Base-by-base conservation (phyloP, 2,888 invertebrate genomes). In the Heliconius aoede region DNA sequence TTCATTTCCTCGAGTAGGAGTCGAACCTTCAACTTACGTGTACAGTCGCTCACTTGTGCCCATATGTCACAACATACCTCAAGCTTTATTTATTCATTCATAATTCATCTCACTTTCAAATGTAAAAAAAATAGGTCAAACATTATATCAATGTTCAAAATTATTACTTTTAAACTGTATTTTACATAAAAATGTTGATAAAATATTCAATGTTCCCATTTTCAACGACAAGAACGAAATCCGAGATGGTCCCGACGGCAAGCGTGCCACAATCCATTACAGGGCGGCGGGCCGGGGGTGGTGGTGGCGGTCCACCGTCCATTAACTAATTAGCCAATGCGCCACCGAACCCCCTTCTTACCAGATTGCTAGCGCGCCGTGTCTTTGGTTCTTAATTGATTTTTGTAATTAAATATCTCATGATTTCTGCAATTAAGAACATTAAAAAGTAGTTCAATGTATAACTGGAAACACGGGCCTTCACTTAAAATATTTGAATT, bases 251-350 rank as follows among this genome's bases (percentile, higher is more conserved):
- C 83, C 84, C 81, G 74, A 84, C 82, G 84, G 81, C 85, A 87
- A 86, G 93, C 93, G 93, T 93, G 93, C 90, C 85, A 85, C 90
- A 88, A 91, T 91, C 92, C 93, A 93, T 94, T 94, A 93, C 86
- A 83, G 81, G 80, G 80, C 72, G 69, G 79, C 76, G 80, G 82
- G 84, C 80, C 81, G 83, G 80, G 81, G 84, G 80, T 81, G 83
- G 80, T 81, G 82, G 79, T 84, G 84, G 86, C 84, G 82, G 82
- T 82, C 84, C 77, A 80, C 79, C 79, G 79, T 90, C 94, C 94
- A 94, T 94, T 94, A 94, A 89, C 89, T 94, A 94, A 94, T 94
- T 94, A 94, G 86, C n/a, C n/a, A n/a, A n/a, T n/a, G n/a, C 86
- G 83, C 77, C 72, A 78, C 84, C 85, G 85, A 86, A 90, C 90